Conservation (phyloP, 2,797 vertebrate species). For the Podarcis siculus region DNA sequence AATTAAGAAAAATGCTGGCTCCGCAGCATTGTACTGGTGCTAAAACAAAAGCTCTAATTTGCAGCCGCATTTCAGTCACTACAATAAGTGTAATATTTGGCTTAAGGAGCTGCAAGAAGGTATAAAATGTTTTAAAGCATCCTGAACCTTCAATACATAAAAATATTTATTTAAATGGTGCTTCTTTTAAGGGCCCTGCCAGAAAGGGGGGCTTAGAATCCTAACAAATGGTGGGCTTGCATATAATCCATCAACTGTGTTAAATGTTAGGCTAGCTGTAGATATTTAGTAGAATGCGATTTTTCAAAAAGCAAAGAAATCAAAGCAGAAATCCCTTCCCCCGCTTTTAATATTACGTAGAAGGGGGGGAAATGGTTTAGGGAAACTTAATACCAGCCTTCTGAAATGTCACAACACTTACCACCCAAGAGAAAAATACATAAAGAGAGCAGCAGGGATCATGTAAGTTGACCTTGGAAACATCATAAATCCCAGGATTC, state of each 20-base stretch:
- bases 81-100: too few relatives aligned
- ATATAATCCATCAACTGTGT: background rate
- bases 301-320: background rate
- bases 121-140: background rate
- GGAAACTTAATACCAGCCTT: background rate
- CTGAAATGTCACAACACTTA: background rate
- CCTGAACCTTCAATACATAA: background rate
- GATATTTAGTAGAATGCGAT: background rate
- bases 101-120: background rate
- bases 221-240: background rate
- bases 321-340: background rate
- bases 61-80: background rate
- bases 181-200: background rate
- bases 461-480: conserved; percentile 7
- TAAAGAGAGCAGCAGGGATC: background rate
- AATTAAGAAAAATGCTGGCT: background rate
- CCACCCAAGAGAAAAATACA: background rate
- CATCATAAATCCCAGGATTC: conserved; percentile 9
- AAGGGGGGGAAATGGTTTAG: background rate
- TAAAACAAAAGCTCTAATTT: background rate
- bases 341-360: background rate
- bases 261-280: background rate
- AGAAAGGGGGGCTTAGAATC: background rate
- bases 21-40: background rate
- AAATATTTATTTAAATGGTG: background rate